Base-by-base conservation (phyloP, 2,797 vertebrate genomes). In the Anabacerthia variegaticeps region DNA sequence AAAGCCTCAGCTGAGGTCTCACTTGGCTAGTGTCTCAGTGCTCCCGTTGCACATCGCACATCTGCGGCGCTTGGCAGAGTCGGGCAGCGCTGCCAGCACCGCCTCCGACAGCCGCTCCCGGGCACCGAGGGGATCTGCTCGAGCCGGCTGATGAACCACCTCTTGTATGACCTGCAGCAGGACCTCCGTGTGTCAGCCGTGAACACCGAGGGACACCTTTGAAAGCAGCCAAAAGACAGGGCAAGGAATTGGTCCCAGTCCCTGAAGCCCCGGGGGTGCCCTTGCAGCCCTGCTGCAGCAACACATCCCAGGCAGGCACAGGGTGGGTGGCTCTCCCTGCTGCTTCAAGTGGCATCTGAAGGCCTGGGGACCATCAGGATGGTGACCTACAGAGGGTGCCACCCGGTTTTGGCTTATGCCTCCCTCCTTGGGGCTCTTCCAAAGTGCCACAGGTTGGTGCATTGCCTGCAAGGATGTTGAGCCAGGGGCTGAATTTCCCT, bases 121-220 rank as follows among this genome's bases (percentile, higher is more conserved):
- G 44, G 11, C 44, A 46, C 44, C 10, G 0, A 55, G 10, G 58
- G 43, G 14, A 66, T 62, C 32, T 79, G 21, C 44, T 22, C 44
- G 11, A 46, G 44, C 44, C 44, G 6, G 21, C 21, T 46, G 44
- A 11, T 46, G 44, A 46, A 24, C 28, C 44, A 36, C 23, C 5
- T 44, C 23, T 13, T 16, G 22, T 4, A 0, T 3, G 23, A 39
- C n/a, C 82, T 11, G 8, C 3, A 2, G 48, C 52, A 44, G 54
- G 49, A 52, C 34, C 26, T 55, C 37, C 2, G 0, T 3, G 18
- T 30, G 19, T 12, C 27, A 5, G 34, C 48, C 0, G 0, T 7
- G 37, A 76, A 4, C 3, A 4, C 19, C 1, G 0, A 82, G 52
- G 2, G 6, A 28, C 0, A 0, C 49, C 48, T 51, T 5, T 2